Base-by-base conservation (phyloP, 2,113 vertebrate species). In the Seriola dumerili region DNA sequence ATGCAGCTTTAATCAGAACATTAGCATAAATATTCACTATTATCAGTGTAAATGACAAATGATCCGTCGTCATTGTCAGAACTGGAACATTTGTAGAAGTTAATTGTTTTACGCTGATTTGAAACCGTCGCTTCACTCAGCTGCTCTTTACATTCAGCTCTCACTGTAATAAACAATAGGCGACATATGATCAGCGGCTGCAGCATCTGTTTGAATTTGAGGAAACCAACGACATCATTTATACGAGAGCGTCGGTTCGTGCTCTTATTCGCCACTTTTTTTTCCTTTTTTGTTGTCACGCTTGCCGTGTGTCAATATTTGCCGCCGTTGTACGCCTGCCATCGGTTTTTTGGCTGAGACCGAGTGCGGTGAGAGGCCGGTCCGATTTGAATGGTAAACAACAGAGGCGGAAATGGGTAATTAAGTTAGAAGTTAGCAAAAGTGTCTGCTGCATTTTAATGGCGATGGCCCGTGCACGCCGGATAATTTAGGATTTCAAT, bases 371-470 rank as follows among this genome's bases (percentile, higher is more conserved):
- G 85, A 89, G 86, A 75, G 86, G 85, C 75, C 52, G 79, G 72
- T 76, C 64, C 19, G 71, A 68, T 83, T 48, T 65, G 81, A 74
- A 68, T 36, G 54, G 70, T 72, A 81, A 89, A 88, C 76, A 91
- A 80, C 80, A 57, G 75, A 77, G 78, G 74, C 66, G 65, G 80
- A 85, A 86, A 87, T 52, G 68, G 84, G 85, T 90, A 88, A 91
- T 93, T 89, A 86, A 82, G 91, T 89, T 88, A 80, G 85, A 81
- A 91, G 88, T 92, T 89, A 76, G 88, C 69, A 29, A 77, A 85
- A 88, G 80, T 75, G 82, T 72, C 83, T 19, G 65, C 70, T 80
- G 91, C 88, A 79, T 91, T 85, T 80, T 86, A 86, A 91, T 88
- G 85, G 57, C 72, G 48, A 4, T 14, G 76, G 88, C 82, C 72